These are phyloP conservation scores for Neria commutata DNA, from an alignment of 2,888 invertebrate genomes.

Conservation along the genomic window DNA sequence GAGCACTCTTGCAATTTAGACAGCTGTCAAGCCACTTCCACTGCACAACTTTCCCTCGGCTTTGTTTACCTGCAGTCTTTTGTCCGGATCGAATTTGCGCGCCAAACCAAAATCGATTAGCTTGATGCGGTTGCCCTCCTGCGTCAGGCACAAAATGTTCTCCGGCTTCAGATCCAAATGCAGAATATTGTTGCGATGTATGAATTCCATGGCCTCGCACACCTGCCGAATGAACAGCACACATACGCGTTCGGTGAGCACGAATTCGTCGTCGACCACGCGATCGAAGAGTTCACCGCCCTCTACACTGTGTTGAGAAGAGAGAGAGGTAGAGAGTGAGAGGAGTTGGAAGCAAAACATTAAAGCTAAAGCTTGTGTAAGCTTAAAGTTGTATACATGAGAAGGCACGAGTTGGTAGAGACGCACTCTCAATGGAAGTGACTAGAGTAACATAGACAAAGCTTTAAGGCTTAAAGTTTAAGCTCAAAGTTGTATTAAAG, in stretches of 20 bases:
- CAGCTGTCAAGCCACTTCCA: not conserved
- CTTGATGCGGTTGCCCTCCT: conserved; percentile 97
- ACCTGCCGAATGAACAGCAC: conserved; percentile 97
- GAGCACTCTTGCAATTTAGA: too few relatives aligned
- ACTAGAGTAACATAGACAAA: too few relatives aligned
- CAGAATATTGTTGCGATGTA: conserved; percentile 92
- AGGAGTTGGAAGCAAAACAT: not conserved
- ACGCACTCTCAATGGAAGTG: too few relatives aligned
- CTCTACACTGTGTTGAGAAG: conserved; percentile 74
- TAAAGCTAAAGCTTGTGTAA: too few relatives aligned
- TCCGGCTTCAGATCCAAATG: conserved; percentile 99
- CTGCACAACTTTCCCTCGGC: not conserved
- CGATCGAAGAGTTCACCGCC: conserved; percentile 99
- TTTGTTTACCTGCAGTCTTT: conserved; percentile 73
- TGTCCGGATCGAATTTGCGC: conserved; percentile 86
- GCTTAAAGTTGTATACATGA: too few relatives aligned
- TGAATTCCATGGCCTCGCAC: conserved; percentile 96
- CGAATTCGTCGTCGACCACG: conserved; percentile 97
- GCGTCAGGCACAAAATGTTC: conserved; percentile 95
- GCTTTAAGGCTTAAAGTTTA: too few relatives aligned
- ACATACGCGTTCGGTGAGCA: conserved; percentile 94
- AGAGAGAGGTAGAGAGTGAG: not conserved
- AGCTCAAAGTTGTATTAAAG: too few relatives aligned
- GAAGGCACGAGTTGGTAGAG: too few relatives aligned
- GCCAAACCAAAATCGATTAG: conserved; percentile 99